Base-by-base conservation (phyloP, 2,888 invertebrate genomes). In the Nemurella pictetii region DNA sequence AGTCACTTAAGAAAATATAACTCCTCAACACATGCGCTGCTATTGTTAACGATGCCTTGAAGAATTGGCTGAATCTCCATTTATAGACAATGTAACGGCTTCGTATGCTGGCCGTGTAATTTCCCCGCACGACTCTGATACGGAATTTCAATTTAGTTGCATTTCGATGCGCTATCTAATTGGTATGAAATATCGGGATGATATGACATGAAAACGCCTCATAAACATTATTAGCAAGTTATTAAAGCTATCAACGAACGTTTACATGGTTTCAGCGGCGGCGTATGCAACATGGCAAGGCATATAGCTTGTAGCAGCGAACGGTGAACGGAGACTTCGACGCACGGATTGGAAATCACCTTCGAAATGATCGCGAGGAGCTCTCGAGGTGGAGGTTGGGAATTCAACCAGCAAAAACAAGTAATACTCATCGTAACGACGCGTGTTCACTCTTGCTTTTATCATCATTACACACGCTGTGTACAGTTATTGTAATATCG, bases 111-210 rank as follows among this genome's bases (percentile, higher is more conserved):
- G 25, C 80, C 80, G 36, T 81, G 35, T 36, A 81, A 81, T 81
- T 81, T 26, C 25, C 26, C 26, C 9, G 36, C 80, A 35, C 80
- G 80, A 30, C 2, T 81, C 36, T 26, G 35, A 15, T 81, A 81
- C 35, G 35, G 80, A 35, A 81, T 81, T 81, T 81, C 80, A 81
- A 81, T 81, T 81, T 81, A 32, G 26, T 25, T 30, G 36, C 28
- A 36, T 36, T 32, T 81, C 80, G 20, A 36, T 32, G 25, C 12
- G 26, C 32, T 12, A 81, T 35, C 32, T 81, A 81, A 81, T 81
- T 81, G 80, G 35, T 35, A 35, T 81, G 32, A 81, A 81, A 35
- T 30, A 35, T 35, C 80, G 32, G 32, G 32, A 36, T 81, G 80
- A 81, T 81, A 26, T 35, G 30, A 36, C 7, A 81, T 81, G 26